Evolutionary conservation across 2,888 invertebrate genomes (phyloP).

Genomic region (Mactromeris polynyma): DNA sequence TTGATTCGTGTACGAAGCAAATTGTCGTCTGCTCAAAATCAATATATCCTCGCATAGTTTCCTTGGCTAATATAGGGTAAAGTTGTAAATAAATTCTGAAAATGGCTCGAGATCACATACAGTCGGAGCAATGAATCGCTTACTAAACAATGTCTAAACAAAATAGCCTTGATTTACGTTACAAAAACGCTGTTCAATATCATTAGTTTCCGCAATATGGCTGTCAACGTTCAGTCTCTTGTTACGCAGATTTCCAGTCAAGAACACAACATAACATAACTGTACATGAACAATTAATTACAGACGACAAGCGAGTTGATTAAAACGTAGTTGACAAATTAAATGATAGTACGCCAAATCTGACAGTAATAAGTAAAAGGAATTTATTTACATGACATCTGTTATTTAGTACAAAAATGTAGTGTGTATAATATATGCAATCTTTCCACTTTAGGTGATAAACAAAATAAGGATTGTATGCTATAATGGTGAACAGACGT

Average conservation of each 20-base stretch:
- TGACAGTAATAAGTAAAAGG: neutral
- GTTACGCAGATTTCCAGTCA: neutral
- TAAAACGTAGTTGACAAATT: neutral
- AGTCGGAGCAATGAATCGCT: neutral
- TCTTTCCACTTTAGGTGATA: neutral
- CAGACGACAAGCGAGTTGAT: neutral
- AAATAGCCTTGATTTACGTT: neutral
- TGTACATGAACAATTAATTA: neutral
- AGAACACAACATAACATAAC: neutral
- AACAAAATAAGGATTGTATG: neutral
- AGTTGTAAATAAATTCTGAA: neutral
- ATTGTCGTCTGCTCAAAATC: constrained; percentile 50
- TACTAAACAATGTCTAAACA: neutral
- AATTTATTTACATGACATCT: neutral
- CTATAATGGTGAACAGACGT: neutral
- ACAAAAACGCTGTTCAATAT: neutral
- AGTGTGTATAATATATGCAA: neutral
- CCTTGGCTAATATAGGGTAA: constrained; percentile 17
- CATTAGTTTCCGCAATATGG: neutral
- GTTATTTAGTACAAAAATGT: neutral
- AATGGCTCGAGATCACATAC: neutral
- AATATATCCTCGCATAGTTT: constrained; percentile 33
- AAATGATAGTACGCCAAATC: neutral
- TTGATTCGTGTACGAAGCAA: constrained; percentile 64
- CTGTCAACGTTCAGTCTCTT: neutral